phyloP scores from a whole-genome alignment of 2,888 invertebrate genomes.

The Drosophila birchii region DNA sequence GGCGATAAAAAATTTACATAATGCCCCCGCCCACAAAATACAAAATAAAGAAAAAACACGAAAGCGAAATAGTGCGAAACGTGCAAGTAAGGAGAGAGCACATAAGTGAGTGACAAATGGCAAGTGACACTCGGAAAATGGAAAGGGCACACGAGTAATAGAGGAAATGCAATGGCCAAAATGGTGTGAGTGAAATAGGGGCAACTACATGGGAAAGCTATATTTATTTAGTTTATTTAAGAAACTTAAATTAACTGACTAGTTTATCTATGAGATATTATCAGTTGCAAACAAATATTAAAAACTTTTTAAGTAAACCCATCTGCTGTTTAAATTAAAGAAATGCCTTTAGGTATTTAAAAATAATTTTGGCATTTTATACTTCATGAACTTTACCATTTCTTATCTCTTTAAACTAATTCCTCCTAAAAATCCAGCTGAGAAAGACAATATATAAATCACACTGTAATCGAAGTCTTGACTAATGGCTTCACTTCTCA shows the following conservation, averaged over 20 bases:
- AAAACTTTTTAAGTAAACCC: not conserved
- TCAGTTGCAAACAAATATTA: not conserved
- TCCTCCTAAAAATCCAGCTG: not conserved
- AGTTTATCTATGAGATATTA: not conserved
- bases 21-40: conserved; percentile 17
- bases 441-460: not conserved
- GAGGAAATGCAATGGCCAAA: conserved; percentile 4
- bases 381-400: not conserved
- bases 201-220: not conserved
- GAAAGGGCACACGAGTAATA: conserved; percentile 5
- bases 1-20: conserved; percentile 47
- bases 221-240: not conserved
- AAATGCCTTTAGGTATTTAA: no score
- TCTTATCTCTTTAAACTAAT: not conserved
- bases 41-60: conserved; percentile 13
- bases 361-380: not conserved
- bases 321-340: no score
- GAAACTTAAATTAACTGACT: not conserved
- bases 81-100: conserved; percentile 8
- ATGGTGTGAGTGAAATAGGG: not conserved
- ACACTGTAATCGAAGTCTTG: conserved; percentile 12
- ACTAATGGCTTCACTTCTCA: conserved; percentile 19
- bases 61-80: conserved; percentile 27
- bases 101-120: conserved; percentile 43
- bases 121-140: conserved; percentile 33